Base-by-base conservation (phyloP, 2,113 vertebrate genomes). In the Cyanoliseus patagonus region DNA sequence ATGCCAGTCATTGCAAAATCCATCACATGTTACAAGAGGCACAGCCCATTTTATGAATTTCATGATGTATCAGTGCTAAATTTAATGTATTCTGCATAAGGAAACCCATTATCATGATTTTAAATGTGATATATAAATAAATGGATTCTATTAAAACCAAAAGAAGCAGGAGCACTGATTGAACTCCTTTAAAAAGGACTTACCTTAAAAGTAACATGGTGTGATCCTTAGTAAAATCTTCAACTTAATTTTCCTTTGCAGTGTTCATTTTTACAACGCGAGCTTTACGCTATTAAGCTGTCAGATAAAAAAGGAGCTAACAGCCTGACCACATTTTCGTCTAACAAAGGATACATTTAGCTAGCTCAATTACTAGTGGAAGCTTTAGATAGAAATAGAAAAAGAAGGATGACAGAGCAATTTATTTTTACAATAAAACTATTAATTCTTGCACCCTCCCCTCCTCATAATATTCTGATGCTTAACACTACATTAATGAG, bases 371-470 rank as follows among this genome's bases (percentile, higher is more conserved):
- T 96, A 92, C 31, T 17, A 77, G 44, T 52, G 77, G 83, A 95
- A 94, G 74, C 75, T 88, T 84, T 95, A 80, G 53, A 82, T 47
- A 92, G 86, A 96, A 84, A 91, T 37, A 94, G 94, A 84, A 95
- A 95, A 86, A 90, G 82, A 67, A 82, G 49, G 52, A 88, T 0
- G 12, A 77, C 86, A 70, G 88, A 96, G 77, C 77, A 86, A 94
- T 97, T 94, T 94, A 91, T 94, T 97, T 95, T 94, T 91, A 97
- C 84, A 95, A 90, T 96, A 86, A 86, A 94, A 72, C 79, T 75
- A 68, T 95, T 95, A 96, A 88, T 94, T 97, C 73, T 92, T 96
- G 73, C 51, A 55, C 90, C 74, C 79, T 95, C 68, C 64, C 79
- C 61, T 91, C 69, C 39, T 91, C 83, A 72, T 44, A 83, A 95